Conservation (phyloP, 2,113 vertebrate species). For the Monopterus albus region DNA sequence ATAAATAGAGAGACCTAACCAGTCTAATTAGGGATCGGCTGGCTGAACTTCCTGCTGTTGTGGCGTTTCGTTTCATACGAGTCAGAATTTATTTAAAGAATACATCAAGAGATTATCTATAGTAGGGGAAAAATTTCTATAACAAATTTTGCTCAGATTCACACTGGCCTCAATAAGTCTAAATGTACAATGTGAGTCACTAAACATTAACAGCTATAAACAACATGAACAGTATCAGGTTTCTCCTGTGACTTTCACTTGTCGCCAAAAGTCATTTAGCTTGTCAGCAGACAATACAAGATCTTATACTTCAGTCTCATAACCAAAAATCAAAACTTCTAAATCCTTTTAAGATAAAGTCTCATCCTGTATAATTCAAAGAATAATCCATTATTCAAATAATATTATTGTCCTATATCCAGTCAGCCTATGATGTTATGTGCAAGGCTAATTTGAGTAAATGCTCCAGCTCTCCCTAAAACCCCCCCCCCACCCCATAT, state of each 20-base stretch:
- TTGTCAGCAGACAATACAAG: not conserved
- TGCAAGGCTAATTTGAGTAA: not conserved
- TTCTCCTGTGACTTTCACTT: not conserved
- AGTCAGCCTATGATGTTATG: not conserved
- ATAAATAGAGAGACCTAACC: conserved; percentile 38
- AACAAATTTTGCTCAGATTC: too few species aligned
- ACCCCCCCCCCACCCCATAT: not conserved
- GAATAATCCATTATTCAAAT: not conserved
- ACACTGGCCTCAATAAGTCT: too few species aligned
- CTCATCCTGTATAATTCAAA: not conserved
- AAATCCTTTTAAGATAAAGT: not conserved
- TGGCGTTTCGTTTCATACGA: conserved; percentile 4
- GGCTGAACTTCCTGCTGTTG: conserved; percentile 17
- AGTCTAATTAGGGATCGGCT: conserved; percentile 29
- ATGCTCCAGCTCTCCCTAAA: not conserved
- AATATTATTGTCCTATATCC: not conserved
- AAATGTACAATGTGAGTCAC: not conserved
- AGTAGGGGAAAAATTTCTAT: too few species aligned
- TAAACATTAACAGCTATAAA: not conserved
- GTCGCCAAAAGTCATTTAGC: not conserved
- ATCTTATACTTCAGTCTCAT: not conserved
- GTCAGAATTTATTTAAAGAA: not conserved
- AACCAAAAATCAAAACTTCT: not conserved
- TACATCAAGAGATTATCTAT: too few species aligned
- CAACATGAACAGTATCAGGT: not conserved